These are phyloP conservation scores for Phyllopteryx taeniolatus DNA, from an alignment of 2,113 vertebrate species.

Conservation along the genomic window DNA sequence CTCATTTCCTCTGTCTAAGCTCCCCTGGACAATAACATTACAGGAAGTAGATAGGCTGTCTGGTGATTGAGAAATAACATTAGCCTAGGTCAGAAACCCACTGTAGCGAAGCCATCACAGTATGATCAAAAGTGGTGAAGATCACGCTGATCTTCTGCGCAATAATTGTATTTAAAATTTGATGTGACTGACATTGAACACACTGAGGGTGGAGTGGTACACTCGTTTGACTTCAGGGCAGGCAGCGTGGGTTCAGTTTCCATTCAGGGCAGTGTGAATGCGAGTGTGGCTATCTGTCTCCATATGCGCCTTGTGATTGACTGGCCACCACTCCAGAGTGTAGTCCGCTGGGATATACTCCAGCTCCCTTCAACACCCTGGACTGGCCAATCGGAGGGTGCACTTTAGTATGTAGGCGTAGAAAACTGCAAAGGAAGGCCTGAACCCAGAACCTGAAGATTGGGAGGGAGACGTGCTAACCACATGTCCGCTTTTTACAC, in stretches of 20 bases:
- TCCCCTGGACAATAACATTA: conserved; percentile 32
- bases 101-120: not conserved
- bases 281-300: too few relatives aligned
- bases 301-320: too few relatives aligned
- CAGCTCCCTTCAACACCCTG: too few relatives aligned
- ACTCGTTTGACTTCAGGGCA: not conserved
- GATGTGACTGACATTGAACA: not conserved
- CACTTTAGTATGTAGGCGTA: too few relatives aligned
- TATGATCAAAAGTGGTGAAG: not conserved
- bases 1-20: conserved; percentile 65
- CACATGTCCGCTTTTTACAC: too few relatives aligned
- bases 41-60: conserved; percentile 35
- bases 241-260: not conserved
- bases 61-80: conserved; percentile 23
- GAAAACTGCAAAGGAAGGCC: too few relatives aligned
- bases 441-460: too few relatives aligned
- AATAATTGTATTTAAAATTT: not conserved
- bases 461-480: too few relatives aligned
- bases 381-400: too few relatives aligned
- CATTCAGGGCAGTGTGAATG: not conserved
- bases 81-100: conserved; percentile 12
- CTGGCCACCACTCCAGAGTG: too few relatives aligned
- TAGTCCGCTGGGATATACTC: too few relatives aligned
- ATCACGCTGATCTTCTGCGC: not conserved
- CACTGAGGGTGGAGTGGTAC: not conserved